Base-by-base conservation (phyloP, 2,797 vertebrate genomes). In the Cirrhinus molitorella region DNA sequence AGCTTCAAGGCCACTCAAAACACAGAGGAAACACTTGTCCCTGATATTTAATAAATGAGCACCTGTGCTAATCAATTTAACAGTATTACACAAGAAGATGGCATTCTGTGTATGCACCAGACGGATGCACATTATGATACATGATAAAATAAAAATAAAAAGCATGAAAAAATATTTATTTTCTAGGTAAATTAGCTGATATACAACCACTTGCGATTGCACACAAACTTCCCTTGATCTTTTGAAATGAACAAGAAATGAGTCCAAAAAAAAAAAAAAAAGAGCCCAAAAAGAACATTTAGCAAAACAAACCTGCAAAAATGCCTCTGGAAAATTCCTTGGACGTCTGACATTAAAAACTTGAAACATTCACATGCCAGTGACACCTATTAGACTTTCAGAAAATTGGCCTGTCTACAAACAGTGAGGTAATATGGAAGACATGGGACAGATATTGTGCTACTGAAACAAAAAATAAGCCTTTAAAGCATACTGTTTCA, bases 41-140 rank as follows among this genome's bases (percentile, higher is more conserved):
- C 3, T 74, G 72, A 74, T 74, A 55, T 74, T 74, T 40, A 75
- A 6, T 34, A 40, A 57, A 57, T 57, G 28, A 40, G 13, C 72
- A 74, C 72, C 72, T 57, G 31, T 10, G 1, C 19, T 57, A 75
- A 74, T 74, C 28, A 14, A 14, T 34, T 43, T 57, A 37, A 31
- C 25, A 72, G 2, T 16, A 23, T 45, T 45, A 68, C 21, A 19
- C 5, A 51, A 3, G 2, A 49, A 5, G 23, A 72, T 21, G 45
- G 1, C 25, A 71, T 31, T 45, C 6, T 45, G 67, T 70, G 66
- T 23, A 45, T 45, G n/a, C 3, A 1, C 40, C 19, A 40, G 11
- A 12, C 4, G 21, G 12, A 2, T 59, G 2, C 31, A 31, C 25
- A 31, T 63, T 31, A 63, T 8, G 17, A 1, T 17, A 17, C 1